phyloP scores from a whole-genome alignment of 2,113 vertebrate species.

The Mandrillus leucophaeus region DNA sequence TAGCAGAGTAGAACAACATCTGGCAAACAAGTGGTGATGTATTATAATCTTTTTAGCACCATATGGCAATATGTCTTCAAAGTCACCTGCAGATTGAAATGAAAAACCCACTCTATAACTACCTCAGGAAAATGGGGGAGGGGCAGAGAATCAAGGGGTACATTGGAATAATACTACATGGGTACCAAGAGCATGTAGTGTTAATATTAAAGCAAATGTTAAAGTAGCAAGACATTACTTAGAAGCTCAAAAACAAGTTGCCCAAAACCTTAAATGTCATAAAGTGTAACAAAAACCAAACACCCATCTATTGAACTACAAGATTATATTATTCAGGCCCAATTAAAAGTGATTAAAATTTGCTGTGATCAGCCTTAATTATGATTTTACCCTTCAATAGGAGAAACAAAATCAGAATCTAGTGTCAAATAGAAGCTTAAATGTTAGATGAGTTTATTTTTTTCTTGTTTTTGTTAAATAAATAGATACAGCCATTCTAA shows the following conservation, averaged over 20 bases:
- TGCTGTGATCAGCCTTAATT: slow-evolving; percentile 42
- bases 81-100: slow-evolving; percentile 83
- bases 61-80: slow-evolving; percentile 84
- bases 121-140: background rate
- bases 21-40: slow-evolving; percentile 86
- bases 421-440: background rate
- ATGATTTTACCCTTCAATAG: background rate
- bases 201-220: slow-evolving; percentile 70
- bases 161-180: background rate
- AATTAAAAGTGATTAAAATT: slow-evolving; percentile 66
- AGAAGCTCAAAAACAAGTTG: slow-evolving; percentile 7
- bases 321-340: background rate
- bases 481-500: background rate
- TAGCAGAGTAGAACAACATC: slow-evolving; percentile 82
- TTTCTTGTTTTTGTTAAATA: background rate
- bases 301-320: slow-evolving; percentile 19
- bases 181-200: background rate
- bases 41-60: slow-evolving; percentile 82
- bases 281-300: slow-evolving; percentile 40
- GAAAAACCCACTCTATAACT: slow-evolving; percentile 69
- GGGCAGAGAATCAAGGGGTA: background rate
- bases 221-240: slow-evolving; percentile 62
- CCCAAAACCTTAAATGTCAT: slow-evolving; percentile 59
- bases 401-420: slow-evolving; percentile 66
- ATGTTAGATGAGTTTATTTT: slow-evolving; percentile 28